Base-by-base conservation (phyloP, 2,797 vertebrate species). In the Galaxias olidus region DNA sequence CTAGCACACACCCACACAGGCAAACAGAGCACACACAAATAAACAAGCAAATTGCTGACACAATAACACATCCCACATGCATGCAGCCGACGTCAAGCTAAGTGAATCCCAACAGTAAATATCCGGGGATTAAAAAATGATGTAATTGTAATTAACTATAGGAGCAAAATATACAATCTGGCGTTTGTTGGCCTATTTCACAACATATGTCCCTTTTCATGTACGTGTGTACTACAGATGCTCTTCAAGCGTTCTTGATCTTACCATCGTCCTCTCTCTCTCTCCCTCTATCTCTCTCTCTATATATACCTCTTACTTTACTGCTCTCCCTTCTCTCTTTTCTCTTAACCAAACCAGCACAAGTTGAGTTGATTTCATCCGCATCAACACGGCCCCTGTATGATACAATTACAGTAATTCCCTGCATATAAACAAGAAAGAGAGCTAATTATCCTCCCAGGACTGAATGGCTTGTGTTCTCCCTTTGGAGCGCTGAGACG, bases 351-450 rank as follows among this genome's bases (percentile, higher is more conserved):
- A 4, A 30, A 19, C 15, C 18, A 44, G 63, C 74, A 30, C 18
- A 59, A 20, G 1, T 45, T 67, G 61, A 78, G 68, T 56, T 50
- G 43, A 68, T 63, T 69, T 43, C 42, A 10, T 61, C 41, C 42
- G n/a, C 49, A 47, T 71, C 54, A 44, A 64, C 43, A 65, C 61
- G 67, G 69, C 65, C 19, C 17, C 20, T 13, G 48, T 59, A 68
- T 72, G 63, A 82, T 74, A 71, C 50, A 77, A 78, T 68, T 73
- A n/a, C n/a, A n/a, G n/a, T n/a, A 74, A 81, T 70, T 51, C 63
- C 19, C 41, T 69, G 52, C 57, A 56, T 55, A 50, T 55, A 68
- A 63, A 77, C 61, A 61, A 65, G 41, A 72, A 10, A 59, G 44
- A 42, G 15, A 59, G 63, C 20, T 78, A 83, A 88, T 87, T 83